phyloP scores from a whole-genome alignment of 2,797 vertebrate species.

The Poliocrania exsul region DNA sequence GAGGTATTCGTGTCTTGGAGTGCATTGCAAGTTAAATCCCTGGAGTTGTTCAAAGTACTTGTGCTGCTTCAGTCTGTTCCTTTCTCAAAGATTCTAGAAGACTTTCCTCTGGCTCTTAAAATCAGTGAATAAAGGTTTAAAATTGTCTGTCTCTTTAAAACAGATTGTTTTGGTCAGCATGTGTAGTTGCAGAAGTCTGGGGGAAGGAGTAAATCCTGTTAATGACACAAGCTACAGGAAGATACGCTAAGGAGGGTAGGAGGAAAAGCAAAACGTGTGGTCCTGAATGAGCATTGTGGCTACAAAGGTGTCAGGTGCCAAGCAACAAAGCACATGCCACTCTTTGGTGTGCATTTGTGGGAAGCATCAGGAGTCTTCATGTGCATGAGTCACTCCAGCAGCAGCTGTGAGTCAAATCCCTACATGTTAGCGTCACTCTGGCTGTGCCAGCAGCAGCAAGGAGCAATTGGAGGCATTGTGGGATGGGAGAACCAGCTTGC shows the following conservation, averaged over 20 bases:
- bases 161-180: not conserved
- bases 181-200: not conserved
- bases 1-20: conserved; percentile 9
- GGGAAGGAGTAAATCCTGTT: not conserved
- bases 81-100: not conserved
- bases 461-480: not conserved
- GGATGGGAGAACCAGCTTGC: not conserved
- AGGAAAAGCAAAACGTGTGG: not conserved
- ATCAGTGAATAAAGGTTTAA: not conserved
- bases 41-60: not conserved
- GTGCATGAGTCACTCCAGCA: conserved; percentile 31
- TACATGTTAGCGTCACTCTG: not conserved
- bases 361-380: not conserved
- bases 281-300: not conserved
- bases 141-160: not conserved
- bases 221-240: not conserved
- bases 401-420: conserved; percentile 23
- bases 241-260: not conserved
- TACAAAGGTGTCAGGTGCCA: not conserved
- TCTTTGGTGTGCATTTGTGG: not conserved
- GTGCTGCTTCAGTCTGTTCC: not conserved
- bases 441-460: not conserved
- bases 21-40: not conserved
- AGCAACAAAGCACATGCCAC: not conserved
- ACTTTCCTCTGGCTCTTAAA: not conserved